Percentiles rank a stretch among this genome's conserved stretches.
phyloP scores from a whole-genome alignment of 2,113 vertebrate genomes.

The Oryctolagus cuniculus region mOryCun1.1 NC_091451.1:19636001-19636500 shows the following conservation, averaged over 20 bases:
- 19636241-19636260: conserved; percentile 86
- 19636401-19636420: not conserved
- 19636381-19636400: conserved; percentile 38
- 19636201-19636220: conserved; percentile 86
- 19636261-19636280: conserved; percentile 88
- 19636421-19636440: not conserved
- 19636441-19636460: conserved; percentile 40
- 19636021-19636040: not conserved
- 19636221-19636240: conserved; percentile 88
- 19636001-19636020: not conserved
- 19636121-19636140: conserved; percentile 1
- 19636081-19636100: conserved; percentile 28
- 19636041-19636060: not conserved
- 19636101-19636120: not conserved
- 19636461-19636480: not conserved
- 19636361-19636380: conserved; percentile 79
- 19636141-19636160: not conserved
- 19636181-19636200: conserved; percentile 86
- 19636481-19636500: not conserved
- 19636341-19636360: conserved; percentile 84
- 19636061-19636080: not conserved
- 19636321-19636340: conserved; percentile 85
- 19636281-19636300: conserved; percentile 89
- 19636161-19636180: conserved; percentile 15
- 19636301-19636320: conserved; percentile 85